A percentile compares a stretch with the other conserved stretches of the same genome.
phyloP scores from a whole-genome alignment of 1,140 invertebrate species.

The Bombus waltoni region DNA sequence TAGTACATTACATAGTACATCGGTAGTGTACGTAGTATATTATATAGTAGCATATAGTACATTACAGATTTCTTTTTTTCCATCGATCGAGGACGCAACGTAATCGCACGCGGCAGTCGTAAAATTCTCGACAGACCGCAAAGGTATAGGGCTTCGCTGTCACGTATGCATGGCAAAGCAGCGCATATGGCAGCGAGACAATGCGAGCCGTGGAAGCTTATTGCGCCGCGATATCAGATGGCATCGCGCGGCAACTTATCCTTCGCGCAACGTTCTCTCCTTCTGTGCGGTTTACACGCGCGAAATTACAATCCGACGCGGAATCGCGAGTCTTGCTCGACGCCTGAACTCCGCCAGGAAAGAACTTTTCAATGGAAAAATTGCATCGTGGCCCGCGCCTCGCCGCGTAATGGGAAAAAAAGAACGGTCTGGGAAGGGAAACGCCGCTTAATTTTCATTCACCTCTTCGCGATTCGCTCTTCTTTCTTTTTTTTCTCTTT shows the following conservation, averaged over 20 bases:
- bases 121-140: constrained; percentile 26
- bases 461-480: not conserved
- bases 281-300: constrained; percentile 8
- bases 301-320: constrained; percentile 35
- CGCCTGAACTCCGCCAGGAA: not conserved
- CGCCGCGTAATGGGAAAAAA: not conserved
- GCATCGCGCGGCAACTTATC: constrained; percentile 20
- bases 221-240: constrained; percentile 41
- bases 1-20: too few species aligned
- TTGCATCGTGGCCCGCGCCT: not conserved
- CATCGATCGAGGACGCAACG: not conserved
- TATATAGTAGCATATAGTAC: too few species aligned
- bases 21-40: too few species aligned
- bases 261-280: not conserved
- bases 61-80: too few species aligned
- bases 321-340: constrained; percentile 2
- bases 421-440: not conserved
- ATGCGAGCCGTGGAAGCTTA: constrained; percentile 33
- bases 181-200: constrained; percentile 37
- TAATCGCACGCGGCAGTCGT: not conserved
- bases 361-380: constrained; percentile 31
- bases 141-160: constrained; percentile 39
- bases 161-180: constrained; percentile 12
- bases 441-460: constrained; percentile 7
- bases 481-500: not conserved